phyloP scores from a whole-genome alignment of 2,888 invertebrate genomes.

The Schrankia costaestrigalis region DNA sequence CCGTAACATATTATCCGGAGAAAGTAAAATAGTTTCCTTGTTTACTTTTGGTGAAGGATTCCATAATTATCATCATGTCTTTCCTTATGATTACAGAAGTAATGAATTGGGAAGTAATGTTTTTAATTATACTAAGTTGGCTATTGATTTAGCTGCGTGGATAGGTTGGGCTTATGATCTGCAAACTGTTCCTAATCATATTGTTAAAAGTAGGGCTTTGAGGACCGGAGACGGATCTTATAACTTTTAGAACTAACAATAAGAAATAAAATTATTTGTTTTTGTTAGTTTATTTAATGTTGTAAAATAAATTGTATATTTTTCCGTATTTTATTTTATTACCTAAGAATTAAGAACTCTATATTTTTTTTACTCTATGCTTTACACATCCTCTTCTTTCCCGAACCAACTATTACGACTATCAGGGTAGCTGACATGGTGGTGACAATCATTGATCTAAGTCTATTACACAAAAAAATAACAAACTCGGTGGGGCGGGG shows the following conservation, averaged over 20 bases:
- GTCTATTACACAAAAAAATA: no score
- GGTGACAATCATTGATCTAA: no score
- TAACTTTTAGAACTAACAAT: background rate
- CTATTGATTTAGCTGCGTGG: slow-evolving; percentile 50
- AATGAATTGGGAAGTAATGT: slow-evolving; percentile 42
- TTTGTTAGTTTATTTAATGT: background rate
- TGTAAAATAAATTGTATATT: background rate
- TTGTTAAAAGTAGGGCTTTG: slow-evolving; percentile 17
- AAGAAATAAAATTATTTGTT: background rate
- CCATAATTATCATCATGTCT: slow-evolving; percentile 55
- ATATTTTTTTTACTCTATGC: no score
- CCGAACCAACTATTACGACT: no score
- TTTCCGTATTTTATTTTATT: no score
- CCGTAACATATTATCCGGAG: slow-evolving; percentile 36
- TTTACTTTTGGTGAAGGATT: slow-evolving; percentile 48
- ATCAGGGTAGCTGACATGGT: no score
- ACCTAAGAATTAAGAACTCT: no score
- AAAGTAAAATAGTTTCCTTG: slow-evolving; percentile 35
- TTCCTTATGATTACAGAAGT: slow-evolving; percentile 50
- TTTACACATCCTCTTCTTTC: no score
- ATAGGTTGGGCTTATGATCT: slow-evolving; percentile 59
- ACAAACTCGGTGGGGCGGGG: no score
- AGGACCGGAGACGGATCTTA: slow-evolving; percentile 3
- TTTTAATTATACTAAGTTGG: slow-evolving; percentile 40
- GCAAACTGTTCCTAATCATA: slow-evolving; percentile 35